Conservation (phyloP, 2,888 invertebrate species). For the Mythimna vitellina region DNA sequence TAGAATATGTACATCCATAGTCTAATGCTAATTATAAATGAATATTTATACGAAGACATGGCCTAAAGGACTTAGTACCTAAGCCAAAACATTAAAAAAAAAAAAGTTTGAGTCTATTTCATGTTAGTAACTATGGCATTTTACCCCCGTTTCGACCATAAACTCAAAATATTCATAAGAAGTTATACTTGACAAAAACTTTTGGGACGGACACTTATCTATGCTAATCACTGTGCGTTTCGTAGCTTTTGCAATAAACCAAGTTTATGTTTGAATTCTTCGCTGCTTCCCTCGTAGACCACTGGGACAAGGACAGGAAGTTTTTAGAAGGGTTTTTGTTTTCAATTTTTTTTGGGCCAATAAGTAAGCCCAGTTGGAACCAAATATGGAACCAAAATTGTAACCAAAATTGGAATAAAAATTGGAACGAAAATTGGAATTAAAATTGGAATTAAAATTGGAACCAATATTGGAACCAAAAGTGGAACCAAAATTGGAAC, state of each 20-base stretch:
- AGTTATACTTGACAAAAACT: conserved; percentile 23
- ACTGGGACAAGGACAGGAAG: background rate
- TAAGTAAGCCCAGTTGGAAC: too few relatives aligned
- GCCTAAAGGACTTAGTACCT: too few relatives aligned
- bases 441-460: too few relatives aligned
- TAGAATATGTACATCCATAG: too few relatives aligned
- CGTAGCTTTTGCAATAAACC: conserved; percentile 41
- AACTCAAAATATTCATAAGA: conserved; percentile 5
- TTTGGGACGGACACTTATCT: conserved; percentile 29
- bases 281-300: background rate
- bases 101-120: background rate
- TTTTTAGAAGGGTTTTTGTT: background rate
- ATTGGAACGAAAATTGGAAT: too few relatives aligned
- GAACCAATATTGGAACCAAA: too few relatives aligned
- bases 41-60: too few relatives aligned
- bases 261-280: conserved; percentile 3
- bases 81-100: too few relatives aligned
- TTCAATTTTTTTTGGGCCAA: background rate
- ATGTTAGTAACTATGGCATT: background rate
- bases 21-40: too few relatives aligned
- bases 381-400: too few relatives aligned
- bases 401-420: too few relatives aligned
- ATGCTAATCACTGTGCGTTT: conserved; percentile 22
- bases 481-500: too few relatives aligned
- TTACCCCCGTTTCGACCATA: background rate